Evolutionary conservation across 2,797 vertebrate genomes (phyloP).

Genomic region (Sebastes nivosus): DNA sequence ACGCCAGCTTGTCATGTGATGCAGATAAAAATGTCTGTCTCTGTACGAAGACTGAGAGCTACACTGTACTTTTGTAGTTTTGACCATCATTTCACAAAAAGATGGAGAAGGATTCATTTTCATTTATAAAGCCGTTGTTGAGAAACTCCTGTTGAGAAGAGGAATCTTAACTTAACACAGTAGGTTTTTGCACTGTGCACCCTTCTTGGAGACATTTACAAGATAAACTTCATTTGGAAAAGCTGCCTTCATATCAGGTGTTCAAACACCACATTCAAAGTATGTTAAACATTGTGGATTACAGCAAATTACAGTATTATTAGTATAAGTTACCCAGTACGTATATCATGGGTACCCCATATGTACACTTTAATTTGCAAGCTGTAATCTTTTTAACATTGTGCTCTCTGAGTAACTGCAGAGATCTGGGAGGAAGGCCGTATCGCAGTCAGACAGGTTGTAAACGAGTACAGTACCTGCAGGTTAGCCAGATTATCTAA

Average conservation of each 20-base stretch:
- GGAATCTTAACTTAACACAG: not conserved
- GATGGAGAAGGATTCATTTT: not conserved
- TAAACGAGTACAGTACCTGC: not conserved
- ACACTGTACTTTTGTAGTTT: not conserved
- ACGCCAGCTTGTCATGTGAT: not conserved
- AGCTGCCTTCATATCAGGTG: not conserved
- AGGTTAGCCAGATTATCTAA: not conserved
- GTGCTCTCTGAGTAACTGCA: not conserved
- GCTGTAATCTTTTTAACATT: not conserved
- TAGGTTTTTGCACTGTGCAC: not conserved
- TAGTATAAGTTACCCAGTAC: fast-evolving
- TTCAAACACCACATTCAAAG: not conserved
- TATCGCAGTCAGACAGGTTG: not conserved
- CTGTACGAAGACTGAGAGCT: not conserved
- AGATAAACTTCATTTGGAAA: not conserved
- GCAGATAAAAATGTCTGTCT: not conserved
- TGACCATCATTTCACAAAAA: not conserved
- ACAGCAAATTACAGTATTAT: not conserved
- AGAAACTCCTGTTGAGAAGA: not conserved
- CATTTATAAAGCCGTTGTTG: not conserved
- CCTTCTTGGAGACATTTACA: not conserved
- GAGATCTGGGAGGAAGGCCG: not conserved
- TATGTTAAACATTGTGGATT: not conserved
- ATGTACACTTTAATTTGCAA: not conserved
- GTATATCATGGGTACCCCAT: not conserved